phyloP scores from a whole-genome alignment of 1,140 invertebrate species.

The Ruditapes philippinarum region DNA sequence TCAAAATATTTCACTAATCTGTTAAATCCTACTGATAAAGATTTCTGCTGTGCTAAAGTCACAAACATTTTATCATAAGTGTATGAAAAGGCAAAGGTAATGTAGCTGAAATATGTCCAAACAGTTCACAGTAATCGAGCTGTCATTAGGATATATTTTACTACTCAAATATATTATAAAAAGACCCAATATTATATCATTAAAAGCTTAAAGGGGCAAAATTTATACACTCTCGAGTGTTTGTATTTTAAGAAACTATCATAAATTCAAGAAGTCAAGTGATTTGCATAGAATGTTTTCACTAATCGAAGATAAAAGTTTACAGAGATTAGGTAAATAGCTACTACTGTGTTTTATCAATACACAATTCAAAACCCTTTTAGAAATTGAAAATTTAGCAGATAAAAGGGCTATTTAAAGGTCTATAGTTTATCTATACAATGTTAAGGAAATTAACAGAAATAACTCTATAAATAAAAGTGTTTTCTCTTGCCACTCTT shows the following conservation, averaged over 20 bases:
- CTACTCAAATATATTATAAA: neutral
- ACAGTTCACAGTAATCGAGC: neutral
- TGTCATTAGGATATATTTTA: neutral
- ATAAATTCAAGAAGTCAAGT: slow-evolving; percentile 36
- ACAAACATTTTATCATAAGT: too few species aligned
- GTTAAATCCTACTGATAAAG: neutral
- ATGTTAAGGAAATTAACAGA: neutral
- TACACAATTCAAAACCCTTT: neutral
- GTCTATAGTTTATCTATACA: neutral
- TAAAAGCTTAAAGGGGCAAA: slow-evolving; percentile 1
- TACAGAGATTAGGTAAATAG: neutral
- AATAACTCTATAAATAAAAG: neutral
- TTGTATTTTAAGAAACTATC: slow-evolving; percentile 15
- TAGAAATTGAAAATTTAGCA: neutral
- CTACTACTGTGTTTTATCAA: neutral
- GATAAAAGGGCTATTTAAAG: slow-evolving; percentile 20
- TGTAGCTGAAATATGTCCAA: too few species aligned
- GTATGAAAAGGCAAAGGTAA: too few species aligned
- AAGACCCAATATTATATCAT: slow-evolving; percentile 8
- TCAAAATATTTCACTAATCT: neutral
- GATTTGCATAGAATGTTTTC: neutral
- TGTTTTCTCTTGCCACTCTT: too few species aligned
- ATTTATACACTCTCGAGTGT: neutral
- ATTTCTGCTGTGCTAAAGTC: neutral
- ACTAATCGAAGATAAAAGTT: slow-evolving; percentile 2